These are phyloP conservation scores for Harpalus rufipes DNA, from an alignment of 2,888 invertebrate genomes.

Conservation along the genomic window DNA sequence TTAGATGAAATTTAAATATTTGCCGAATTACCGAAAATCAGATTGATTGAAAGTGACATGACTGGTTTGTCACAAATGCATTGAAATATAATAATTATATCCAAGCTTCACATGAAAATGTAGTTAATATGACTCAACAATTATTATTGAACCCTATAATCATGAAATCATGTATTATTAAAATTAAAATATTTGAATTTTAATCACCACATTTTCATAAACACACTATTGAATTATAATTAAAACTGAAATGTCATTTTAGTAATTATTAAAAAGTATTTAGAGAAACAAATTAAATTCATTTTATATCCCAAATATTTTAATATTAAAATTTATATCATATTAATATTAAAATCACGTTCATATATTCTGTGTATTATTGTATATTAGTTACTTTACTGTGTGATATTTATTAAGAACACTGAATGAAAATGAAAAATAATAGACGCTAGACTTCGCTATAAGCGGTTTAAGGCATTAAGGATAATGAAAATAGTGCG, in stretches of 20 bases:
- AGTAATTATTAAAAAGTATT: background rate
- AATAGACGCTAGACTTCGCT: slow-evolving; percentile 15
- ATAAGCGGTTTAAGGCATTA: slow-evolving; percentile 43
- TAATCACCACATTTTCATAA: background rate
- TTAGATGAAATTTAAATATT: no score
- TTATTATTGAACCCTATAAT: background rate
- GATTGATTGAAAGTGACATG: no score
- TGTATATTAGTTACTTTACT: background rate
- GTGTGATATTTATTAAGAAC: slow-evolving; percentile 37
- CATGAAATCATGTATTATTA: background rate
- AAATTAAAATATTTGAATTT: background rate
- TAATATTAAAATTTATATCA: background rate
- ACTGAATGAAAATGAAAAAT: slow-evolving; percentile 47
- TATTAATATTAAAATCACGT: background rate
- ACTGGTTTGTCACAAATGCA: no score
- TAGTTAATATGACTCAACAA: background rate
- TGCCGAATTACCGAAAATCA: no score
- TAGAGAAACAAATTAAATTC: background rate
- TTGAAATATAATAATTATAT: no score
- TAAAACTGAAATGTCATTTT: background rate
- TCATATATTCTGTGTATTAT: background rate
- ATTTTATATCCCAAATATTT: background rate
- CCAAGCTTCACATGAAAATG: no score
- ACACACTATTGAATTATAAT: background rate
- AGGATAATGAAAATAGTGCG: slow-evolving; percentile 56